Percentiles rank a stretch among this genome's conserved stretches.
Conservation (phyloP, 2,888 invertebrate genomes). For the Ennomos erosarius region DNA sequence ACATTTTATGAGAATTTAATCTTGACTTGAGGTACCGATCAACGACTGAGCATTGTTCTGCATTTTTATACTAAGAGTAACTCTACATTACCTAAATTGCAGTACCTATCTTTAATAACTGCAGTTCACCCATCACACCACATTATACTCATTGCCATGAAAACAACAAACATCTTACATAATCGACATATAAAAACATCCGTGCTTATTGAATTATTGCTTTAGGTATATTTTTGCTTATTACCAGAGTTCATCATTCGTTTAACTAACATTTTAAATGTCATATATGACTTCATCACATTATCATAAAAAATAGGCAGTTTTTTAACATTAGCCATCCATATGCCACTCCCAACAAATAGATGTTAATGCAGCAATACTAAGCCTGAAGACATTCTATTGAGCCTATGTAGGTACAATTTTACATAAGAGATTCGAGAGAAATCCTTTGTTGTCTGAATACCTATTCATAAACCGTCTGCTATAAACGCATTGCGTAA, state of each 20-base stretch:
- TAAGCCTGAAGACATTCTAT: conserved; percentile 64
- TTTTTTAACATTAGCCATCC: conserved; percentile 37
- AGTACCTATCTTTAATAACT: too few species aligned
- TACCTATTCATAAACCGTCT: conserved; percentile 64
- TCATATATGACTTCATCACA: conserved; percentile 67
- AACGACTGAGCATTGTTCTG: too few species aligned
- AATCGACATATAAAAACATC: conserved; percentile 7
- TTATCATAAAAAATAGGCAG: conserved; percentile 54
- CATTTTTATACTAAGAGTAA: too few species aligned
- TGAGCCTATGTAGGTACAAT: conserved; percentile 53
- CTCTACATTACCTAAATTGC: too few species aligned
- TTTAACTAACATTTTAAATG: conserved; percentile 52
- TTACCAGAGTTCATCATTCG: conserved; percentile 39
- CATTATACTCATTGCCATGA: too few species aligned
- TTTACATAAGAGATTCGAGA: conserved; percentile 71
- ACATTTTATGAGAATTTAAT: too few species aligned
- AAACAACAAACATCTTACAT: too few species aligned
- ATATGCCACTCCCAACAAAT: conserved; percentile 64
- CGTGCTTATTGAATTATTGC: conserved; percentile 12
- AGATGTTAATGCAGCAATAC: conserved; percentile 58
- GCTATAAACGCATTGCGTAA: conserved; percentile 59
- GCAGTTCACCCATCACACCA: too few species aligned
- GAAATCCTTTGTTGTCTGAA: conserved; percentile 77
- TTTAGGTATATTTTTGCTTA: conserved; percentile 23
- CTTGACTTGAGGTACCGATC: too few species aligned